phyloP scores from a whole-genome alignment of 1,140 invertebrate genomes.

The Rhizoglyphus robini region DNA sequence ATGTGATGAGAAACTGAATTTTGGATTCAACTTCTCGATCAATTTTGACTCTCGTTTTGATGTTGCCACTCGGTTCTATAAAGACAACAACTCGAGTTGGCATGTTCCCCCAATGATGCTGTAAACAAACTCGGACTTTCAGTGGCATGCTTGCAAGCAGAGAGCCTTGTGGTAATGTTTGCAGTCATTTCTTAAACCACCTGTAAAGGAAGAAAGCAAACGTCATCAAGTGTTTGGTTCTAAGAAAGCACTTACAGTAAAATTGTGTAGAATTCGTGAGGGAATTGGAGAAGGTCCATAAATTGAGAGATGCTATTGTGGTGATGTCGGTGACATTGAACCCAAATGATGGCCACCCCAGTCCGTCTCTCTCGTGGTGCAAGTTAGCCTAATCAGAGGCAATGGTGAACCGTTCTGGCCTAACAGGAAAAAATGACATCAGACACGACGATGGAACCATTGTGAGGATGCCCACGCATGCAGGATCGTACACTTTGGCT shows the following conservation, averaged over 20 bases:
- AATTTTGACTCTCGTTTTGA: constrained; percentile 30
- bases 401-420: constrained; percentile 27
- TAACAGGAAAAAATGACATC: constrained; percentile 24
- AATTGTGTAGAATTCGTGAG: constrained; percentile 31
- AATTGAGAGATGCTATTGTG: constrained; percentile 32
- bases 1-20: constrained; percentile 37
- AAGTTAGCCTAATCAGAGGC: constrained; percentile 28
- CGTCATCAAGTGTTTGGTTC: not conserved
- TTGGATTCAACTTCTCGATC: constrained; percentile 29
- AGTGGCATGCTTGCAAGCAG: constrained; percentile 52
- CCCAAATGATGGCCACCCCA: constrained; percentile 28
- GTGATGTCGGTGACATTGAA: constrained; percentile 36
- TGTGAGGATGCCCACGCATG: constrained; percentile 27
- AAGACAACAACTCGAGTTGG: constrained; percentile 32
- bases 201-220: not conserved
- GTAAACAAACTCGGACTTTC: constrained; percentile 89
- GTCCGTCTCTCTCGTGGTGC: constrained; percentile 28
- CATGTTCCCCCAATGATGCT: constrained; percentile 49
- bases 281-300: constrained; percentile 34
- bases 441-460: constrained; percentile 29
- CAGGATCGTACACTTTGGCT: constrained; percentile 27
- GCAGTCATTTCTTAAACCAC: constrained; percentile 27
- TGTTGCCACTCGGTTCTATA: constrained; percentile 35
- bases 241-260: constrained; percentile 30
- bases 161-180: constrained; percentile 27